Evolutionary conservation across 2,113 vertebrate genomes (phyloP).

Genomic region (Chascanopsetta lugubris): DNA sequence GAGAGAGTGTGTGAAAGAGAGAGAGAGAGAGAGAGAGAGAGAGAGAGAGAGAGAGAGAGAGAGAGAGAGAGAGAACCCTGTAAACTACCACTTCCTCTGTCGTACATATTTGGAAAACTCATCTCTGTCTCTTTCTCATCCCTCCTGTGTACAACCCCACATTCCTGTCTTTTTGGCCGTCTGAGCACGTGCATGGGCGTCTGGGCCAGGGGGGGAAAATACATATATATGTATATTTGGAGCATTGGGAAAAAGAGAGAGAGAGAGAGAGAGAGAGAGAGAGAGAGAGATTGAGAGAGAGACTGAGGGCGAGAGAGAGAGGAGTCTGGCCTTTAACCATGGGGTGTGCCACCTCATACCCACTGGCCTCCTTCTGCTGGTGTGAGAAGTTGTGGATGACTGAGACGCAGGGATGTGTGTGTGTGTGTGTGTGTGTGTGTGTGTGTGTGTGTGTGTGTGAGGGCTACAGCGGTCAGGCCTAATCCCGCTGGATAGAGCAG

Average conservation of each 20-base stretch:
- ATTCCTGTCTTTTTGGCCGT: slow-evolving; percentile 56
- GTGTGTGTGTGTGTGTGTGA: slow-evolving; percentile 42
- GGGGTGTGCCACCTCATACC: slow-evolving; percentile 72
- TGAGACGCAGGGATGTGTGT: slow-evolving; percentile 38
- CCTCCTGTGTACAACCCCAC: slow-evolving; percentile 20
- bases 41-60: too few relatives aligned
- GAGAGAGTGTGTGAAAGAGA: too few relatives aligned
- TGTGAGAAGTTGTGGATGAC: slow-evolving; percentile 68
- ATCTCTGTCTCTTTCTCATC: slow-evolving; percentile 34
- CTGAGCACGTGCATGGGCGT: slow-evolving; percentile 56
- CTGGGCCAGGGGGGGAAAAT: slow-evolving; percentile 61
- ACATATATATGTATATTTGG: too few relatives aligned
- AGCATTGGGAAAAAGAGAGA: too few relatives aligned
- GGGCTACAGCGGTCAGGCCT: slow-evolving; percentile 56
- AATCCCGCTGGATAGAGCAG: slow-evolving; percentile 61
- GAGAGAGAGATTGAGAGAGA: slow-evolving; percentile 26
- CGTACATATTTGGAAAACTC: slow-evolving; percentile 1
- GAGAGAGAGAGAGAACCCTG: too few relatives aligned
- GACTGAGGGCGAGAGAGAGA: slow-evolving; percentile 42
- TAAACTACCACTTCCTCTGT: slow-evolving; percentile 5
- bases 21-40: too few relatives aligned
- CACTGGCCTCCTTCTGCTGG: slow-evolving; percentile 65
- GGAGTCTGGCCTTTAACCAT: slow-evolving; percentile 50
- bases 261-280: too few relatives aligned
- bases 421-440: slow-evolving; percentile 22